Evolutionary conservation across 92 coral and sea anemone species (phyloP).

Genomic region (Porites rus): DNA sequence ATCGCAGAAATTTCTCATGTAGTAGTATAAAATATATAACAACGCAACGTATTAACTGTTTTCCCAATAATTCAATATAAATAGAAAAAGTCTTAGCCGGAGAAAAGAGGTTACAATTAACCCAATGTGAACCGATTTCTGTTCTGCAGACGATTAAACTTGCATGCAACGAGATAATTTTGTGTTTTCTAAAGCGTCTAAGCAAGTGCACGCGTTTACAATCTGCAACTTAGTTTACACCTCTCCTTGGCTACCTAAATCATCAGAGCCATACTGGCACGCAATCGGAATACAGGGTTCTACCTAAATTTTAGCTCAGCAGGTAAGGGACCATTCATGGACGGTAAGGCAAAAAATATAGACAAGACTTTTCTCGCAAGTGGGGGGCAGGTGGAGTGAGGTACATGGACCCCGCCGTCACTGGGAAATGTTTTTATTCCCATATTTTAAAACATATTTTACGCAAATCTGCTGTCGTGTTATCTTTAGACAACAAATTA

Average conservation of each 20-base stretch:
- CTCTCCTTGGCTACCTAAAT: background rate
- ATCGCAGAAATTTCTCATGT: no score
- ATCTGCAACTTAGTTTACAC: background rate
- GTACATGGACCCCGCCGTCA: no score
- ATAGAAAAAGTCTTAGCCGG: background rate
- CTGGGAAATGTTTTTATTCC: no score
- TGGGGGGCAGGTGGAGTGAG: no score
- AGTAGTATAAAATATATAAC: no score
- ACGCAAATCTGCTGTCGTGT: no score
- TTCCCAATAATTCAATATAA: background rate
- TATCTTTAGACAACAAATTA: no score
- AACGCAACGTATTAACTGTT: background rate
- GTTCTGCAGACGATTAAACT: background rate
- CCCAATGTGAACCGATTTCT: background rate
- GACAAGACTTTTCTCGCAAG: fast-evolving
- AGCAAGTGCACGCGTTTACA: background rate
- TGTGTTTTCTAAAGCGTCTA: background rate
- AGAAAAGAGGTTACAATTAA: background rate
- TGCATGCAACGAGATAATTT: background rate
- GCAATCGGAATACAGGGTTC: background rate
- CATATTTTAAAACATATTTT: no score
- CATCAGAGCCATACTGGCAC: background rate
- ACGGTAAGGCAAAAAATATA: no score
- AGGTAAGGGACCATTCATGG: no score
- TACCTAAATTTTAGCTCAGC: no score